Base-by-base conservation (phyloP, 1,140 invertebrate genomes). In the Papilio glaucus region DNA sequence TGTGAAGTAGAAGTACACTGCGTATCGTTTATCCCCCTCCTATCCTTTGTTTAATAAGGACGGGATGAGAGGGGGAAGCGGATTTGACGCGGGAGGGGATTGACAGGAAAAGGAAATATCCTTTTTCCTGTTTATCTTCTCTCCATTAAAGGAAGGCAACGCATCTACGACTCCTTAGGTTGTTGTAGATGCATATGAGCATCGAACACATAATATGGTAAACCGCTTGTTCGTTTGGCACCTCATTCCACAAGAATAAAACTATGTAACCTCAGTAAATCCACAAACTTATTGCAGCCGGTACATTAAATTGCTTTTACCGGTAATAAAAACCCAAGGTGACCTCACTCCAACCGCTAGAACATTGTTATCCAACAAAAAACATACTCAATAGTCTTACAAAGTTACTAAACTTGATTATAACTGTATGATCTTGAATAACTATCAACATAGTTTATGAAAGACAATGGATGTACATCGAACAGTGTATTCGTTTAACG, bases 261-360 rank as follows among this genome's bases (percentile, higher is more conserved):
- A 9, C 45, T 21, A 21, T 18, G 9, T 9, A 5, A 45, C 5
- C 18, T 3, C 45, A 21, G 15, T 49, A 8, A 49, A 4, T 15
- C 13, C 10, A 9, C 9, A 21, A 49, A 15, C 5, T 4, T 42
- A 7, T 45, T 18, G 18, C 18, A 9, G 15, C 29, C 29, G 2
- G 29, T 49, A 49, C 45, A 49, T 49, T 49, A 49, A 21, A 49
- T 49, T 49, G n/a, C 15, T 45, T 15, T 49, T 49, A 49, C 45
- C 45, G 18, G 7, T 49, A 49, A 49, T 45, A 45, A 45, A 41
- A 45, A 45, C 18, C 15, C 15, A 18, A 45, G 42, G 42, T 45
- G 15, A 45, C 15, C 42, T 45, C 15, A 15, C 15, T 6, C n/a
- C 15, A 1, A 7, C 8, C 12, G 39, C 39, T 15, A 15, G 5